Conservation (phyloP, 2,797 vertebrate genomes). For the Hybognathus amarus region DNA sequence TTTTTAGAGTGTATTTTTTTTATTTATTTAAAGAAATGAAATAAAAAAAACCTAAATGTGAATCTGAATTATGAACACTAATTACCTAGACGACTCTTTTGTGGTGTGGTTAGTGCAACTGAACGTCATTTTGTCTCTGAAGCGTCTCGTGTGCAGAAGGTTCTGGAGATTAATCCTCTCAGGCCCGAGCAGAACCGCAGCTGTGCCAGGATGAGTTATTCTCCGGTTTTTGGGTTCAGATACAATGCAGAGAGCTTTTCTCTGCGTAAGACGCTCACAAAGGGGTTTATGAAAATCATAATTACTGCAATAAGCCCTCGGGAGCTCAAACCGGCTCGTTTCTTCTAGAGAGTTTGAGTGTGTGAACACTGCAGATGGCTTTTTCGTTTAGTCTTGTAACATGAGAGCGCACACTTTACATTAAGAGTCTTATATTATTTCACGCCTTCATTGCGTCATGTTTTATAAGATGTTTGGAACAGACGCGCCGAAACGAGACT, state of each 20-base stretch:
- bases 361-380: neutral
- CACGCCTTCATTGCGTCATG: neutral
- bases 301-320: conserved; percentile 26
- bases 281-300: conserved; percentile 29
- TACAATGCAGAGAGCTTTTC: conserved; percentile 21
- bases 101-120: neutral
- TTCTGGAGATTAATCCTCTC: conserved; percentile 8
- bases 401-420: neutral
- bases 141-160: neutral
- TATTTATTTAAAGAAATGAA: too few relatives aligned
- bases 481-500: neutral
- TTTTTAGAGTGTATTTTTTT: too few relatives aligned
- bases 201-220: neutral
- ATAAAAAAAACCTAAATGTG: neutral
- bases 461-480: neutral
- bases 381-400: conserved; percentile 11
- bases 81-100: neutral
- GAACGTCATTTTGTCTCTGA: neutral
- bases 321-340: neutral
- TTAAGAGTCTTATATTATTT: neutral
- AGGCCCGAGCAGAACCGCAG: neutral
- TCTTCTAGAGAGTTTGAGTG: neutral
- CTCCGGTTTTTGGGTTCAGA: neutral
- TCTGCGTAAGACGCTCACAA: conserved; percentile 21
- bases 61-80: neutral